Evolutionary conservation across 2,888 invertebrate species (phyloP), one percentile per base, ranked within the genome.

Genomic region (Leptothorax acervorum): DNA sequence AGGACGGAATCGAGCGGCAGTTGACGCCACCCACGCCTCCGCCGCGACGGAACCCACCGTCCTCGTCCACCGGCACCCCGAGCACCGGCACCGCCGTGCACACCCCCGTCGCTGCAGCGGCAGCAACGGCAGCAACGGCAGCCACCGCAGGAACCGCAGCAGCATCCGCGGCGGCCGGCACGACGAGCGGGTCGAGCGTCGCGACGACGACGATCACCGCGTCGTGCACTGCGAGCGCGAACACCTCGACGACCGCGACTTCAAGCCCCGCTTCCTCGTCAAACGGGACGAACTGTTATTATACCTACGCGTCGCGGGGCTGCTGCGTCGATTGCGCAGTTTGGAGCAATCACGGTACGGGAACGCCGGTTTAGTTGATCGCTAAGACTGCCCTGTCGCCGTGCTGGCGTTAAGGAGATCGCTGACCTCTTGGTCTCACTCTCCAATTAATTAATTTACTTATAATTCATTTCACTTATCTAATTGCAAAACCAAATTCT

Each of bases 1-100:
- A 96, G 95, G 95, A 95, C 93, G 96, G 96, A 93, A 95, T 96
- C 95, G 95, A 95, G 95, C 95, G 95, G 94, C 96, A 96, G 95
- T 95, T 96, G 95, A 96, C 96, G 94, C 96, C 96, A 92, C 96
- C 96, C 88, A 96, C 96, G 91, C 96, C 96, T 90, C 96, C 96
- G 90, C 96, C 96, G 91, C 95, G 96, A 92, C 95, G 96, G 92
- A 94, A 94, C 88, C 92, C 92, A 90, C 92, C 91, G 82, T 83
- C 91, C 82, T 85, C 91, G 87, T 86, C 92, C 57, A 92, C 92
- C 31, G 88, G 92, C 65, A 90, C 90, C 71, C 91, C 92, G 70
- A 92, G 91, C 71, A 91, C 93, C 88, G 91, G 92, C n/a, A 92
- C 92, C 86, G 91, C 89, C 28, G 66, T 66, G 51, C 88, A 91